Evolutionary conservation across 2,888 invertebrate species (phyloP).

Genomic region (Palloptera scutellata): DNA sequence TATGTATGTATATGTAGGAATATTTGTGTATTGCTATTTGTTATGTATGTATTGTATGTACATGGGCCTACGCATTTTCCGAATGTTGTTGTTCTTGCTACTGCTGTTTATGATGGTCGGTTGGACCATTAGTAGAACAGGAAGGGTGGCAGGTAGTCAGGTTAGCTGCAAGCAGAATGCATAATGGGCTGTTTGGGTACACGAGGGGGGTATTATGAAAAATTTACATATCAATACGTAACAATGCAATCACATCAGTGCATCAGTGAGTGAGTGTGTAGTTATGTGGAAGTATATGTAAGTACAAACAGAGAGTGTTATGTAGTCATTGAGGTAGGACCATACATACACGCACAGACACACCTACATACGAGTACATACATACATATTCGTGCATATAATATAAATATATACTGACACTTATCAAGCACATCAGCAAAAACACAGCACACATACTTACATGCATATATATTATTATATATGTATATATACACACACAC

Average conservation of each 20-base stretch:
- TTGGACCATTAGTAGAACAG: no score
- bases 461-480: background rate
- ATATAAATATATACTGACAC: background rate
- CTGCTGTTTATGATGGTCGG: no score
- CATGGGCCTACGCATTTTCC: conserved; percentile 16
- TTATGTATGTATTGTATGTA: background rate
- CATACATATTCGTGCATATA: background rate
- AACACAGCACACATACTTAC: background rate
- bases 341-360: background rate
- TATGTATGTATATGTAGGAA: background rate
- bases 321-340: conserved; percentile 1
- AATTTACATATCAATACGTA: conserved; percentile 7
- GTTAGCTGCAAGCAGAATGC: conserved; percentile 2
- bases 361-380: background rate
- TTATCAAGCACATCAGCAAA: conserved; percentile 6
- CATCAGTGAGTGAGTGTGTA: background rate
- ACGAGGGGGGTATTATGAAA: background rate
- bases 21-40: background rate
- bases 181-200: background rate
- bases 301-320: no score
- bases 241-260: background rate
- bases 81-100: no score
- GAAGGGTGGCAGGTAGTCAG: background rate
- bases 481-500: background rate
- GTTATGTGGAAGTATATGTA: no score